Evolutionary conservation across 2,113 vertebrate genomes (phyloP), one percentile per base, ranked within the genome.

Genomic region (Cochlearius cochlearius): DNA sequence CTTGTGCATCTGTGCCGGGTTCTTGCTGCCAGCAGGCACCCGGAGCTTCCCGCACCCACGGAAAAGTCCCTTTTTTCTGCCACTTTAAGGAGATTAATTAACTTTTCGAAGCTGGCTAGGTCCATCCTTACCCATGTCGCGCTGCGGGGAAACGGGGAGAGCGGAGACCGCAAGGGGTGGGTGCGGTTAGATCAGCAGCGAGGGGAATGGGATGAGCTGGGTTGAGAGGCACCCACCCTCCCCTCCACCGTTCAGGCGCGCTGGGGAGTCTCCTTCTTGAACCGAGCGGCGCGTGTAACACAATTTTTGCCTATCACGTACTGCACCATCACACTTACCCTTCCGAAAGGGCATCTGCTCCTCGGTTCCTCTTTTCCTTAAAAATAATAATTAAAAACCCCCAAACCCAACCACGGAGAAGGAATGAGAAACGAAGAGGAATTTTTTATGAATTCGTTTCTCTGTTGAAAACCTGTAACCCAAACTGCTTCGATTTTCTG

Each of bases 1-100:
- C 17, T 52, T 12, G 22, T 4, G 7, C 1, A 1, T 18, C 58
- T 2, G 15, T 3, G 34, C 43, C 8, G 34, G 10, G 26, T 32
- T 26, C 43, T 60, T 10, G 14, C 41, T 12, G 41, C 34, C 43
- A 27, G 17, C 38, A 13, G 29, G 29, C 38, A 36, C 25, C 23
- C 3, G 5, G n/a, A n/a, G 27, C 27, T 8, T 30, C 58, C 74
- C 4, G 12, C 12, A 7, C 75, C 58, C 29, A 7, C 4, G 3
- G 22, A 20, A 26, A 78, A 15, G 21, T 50, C 60, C 60, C 59
- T 52, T 53, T 64, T 64, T 20, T n/a, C 76, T 53, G 32, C 30
- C 6, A 5, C 14, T 64, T 53, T 13, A 10, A 13, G 5, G 25
- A 66, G 38, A 38, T 4, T 5, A 18, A 29, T 22, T 3, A 18